These are phyloP conservation scores for Panagrolaimus sp. DNA, from an alignment of 1,140 invertebrate genomes.

Conservation along the genomic window DNA sequence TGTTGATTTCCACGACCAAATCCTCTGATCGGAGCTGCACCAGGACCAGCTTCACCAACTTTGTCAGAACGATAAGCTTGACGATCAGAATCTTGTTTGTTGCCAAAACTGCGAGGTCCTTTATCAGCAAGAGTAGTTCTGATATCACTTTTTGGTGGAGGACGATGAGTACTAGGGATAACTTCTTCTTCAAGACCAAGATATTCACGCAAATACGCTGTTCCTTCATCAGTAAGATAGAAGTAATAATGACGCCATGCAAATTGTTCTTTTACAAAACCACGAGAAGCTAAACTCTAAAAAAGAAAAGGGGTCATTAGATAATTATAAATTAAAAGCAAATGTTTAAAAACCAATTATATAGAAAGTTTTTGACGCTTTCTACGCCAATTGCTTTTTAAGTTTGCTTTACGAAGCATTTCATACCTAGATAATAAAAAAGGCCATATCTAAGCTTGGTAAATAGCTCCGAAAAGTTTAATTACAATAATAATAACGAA, in stretches of 20 bases:
- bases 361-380: slow-evolving; percentile 21
- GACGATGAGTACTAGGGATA: slow-evolving; percentile 90
- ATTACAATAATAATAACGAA: slow-evolving; percentile 26
- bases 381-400: slow-evolving; percentile 11
- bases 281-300: slow-evolving; percentile 87
- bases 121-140: slow-evolving; percentile 57
- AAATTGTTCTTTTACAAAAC: slow-evolving; percentile 95
- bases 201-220: slow-evolving; percentile 86
- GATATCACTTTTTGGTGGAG: slow-evolving; percentile 71
- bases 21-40: slow-evolving; percentile 48
- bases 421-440: slow-evolving; percentile 27
- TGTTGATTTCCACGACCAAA: slow-evolving; percentile 58
- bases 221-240: slow-evolving; percentile 97
- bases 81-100: slow-evolving; percentile 43
- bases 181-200: slow-evolving; percentile 94
- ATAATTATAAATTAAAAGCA: slow-evolving; percentile 16
- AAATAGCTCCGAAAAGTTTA: slow-evolving; percentile 15
- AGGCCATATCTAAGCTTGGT: slow-evolving; percentile 26
- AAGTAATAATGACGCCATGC: slow-evolving; percentile 99
- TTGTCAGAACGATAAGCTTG: slow-evolving; percentile 52
- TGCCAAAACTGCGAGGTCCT: slow-evolving; percentile 17
- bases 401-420: slow-evolving; percentile 22
- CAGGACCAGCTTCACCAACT: slow-evolving; percentile 54
- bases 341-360: neutral
- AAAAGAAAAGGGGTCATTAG: slow-evolving; percentile 50